A percentile compares a stretch with the other conserved stretches of the same genome.
Evolutionary conservation across 2,113 vertebrate species (phyloP).

Genomic region (Pipa parva): DNA sequence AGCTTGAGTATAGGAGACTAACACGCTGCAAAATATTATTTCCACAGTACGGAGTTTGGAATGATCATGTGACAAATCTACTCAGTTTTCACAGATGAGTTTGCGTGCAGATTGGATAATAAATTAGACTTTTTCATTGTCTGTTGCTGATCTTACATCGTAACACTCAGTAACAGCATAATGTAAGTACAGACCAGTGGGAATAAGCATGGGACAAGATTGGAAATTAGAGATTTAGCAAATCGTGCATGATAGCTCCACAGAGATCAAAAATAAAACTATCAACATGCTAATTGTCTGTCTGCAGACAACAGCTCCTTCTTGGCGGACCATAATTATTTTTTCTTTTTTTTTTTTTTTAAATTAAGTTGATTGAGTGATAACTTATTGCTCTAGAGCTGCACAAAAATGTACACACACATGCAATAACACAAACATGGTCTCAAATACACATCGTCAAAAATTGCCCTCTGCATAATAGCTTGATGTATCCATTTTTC

Average conservation of each 20-base stretch:
- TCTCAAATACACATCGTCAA: not conserved
- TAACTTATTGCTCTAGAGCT: not conserved
- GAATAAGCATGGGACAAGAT: constrained; percentile 5
- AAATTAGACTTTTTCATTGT: constrained; percentile 5
- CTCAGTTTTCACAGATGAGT: too few species aligned
- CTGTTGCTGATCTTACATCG: not conserved
- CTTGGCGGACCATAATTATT: constrained; percentile 26
- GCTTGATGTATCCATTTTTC: not conserved
- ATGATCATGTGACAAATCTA: too few species aligned
- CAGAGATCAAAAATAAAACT: constrained; percentile 28
- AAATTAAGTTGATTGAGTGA: not conserved
- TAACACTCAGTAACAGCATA: constrained; percentile 12
- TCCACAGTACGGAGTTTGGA: too few species aligned
- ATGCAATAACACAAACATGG: not conserved
- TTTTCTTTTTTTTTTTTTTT: too few species aligned
- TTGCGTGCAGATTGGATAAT: not conserved
- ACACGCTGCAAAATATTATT: too few species aligned
- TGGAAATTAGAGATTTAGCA: constrained; percentile 35
- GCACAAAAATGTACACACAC: not conserved
- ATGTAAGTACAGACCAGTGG: constrained; percentile 3
- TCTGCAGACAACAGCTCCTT: not conserved
- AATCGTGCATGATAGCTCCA: constrained; percentile 24
- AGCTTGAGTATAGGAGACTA: not conserved
- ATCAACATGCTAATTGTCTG: constrained; percentile 16
- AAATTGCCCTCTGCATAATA: too few species aligned